Evolutionary conservation across 2,797 vertebrate genomes (phyloP).

Genomic region (Numenius phaeopus): DNA sequence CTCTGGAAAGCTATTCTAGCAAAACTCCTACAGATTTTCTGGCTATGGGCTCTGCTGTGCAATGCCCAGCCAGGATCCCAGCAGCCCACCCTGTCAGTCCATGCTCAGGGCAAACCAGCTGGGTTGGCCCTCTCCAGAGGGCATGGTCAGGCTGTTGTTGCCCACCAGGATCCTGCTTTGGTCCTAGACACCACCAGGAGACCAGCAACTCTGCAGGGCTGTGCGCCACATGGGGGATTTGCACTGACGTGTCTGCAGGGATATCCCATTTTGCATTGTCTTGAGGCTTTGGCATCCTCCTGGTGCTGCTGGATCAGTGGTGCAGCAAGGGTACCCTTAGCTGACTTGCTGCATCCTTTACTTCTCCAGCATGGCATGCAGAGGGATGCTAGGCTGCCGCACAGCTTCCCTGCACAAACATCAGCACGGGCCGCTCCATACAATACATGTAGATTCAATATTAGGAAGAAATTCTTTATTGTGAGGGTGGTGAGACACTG

Average conservation of each 20-base stretch:
- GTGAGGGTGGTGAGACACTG: neutral
- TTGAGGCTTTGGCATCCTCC: neutral
- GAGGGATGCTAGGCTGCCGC: neutral
- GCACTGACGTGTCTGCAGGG: neutral
- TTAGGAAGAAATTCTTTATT: neutral
- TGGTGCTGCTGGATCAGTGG: fast-evolving
- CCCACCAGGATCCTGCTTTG: neutral
- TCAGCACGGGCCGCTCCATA: neutral
- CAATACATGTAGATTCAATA: neutral
- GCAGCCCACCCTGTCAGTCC: neutral
- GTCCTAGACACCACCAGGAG: neutral
- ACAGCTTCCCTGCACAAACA: neutral
- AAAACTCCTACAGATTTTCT: neutral
- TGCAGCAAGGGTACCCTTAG: neutral
- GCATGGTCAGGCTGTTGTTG: fast-evolving
- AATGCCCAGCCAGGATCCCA: fast-evolving
- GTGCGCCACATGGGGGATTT: fast-evolving
- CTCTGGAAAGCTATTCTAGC: neutral
- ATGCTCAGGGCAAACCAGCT: fast-evolving
- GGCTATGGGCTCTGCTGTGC: neutral
- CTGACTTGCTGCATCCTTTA: fast-evolving
- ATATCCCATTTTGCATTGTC: neutral
- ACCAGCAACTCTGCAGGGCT: neutral
- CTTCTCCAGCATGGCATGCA: neutral
- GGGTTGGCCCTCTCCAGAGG: neutral